Evolutionary conservation across 2,113 vertebrate species (phyloP).

Genomic region (Apodemus sylvaticus): DNA sequence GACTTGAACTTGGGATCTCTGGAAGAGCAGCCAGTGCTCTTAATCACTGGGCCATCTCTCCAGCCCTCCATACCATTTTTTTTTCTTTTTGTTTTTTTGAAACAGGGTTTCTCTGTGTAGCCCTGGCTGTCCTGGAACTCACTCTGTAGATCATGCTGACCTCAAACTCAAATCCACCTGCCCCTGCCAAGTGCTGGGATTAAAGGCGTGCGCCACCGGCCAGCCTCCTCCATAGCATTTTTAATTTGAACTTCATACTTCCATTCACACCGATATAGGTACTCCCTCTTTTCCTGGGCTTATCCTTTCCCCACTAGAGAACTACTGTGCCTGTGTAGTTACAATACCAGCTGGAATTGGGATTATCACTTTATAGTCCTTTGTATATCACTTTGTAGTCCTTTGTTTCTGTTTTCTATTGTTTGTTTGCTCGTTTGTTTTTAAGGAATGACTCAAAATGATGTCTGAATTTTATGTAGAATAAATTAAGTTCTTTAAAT

Average conservation of each 20-base stretch:
- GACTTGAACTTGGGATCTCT: too few species aligned
- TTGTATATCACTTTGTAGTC: too few species aligned
- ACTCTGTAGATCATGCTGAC: too few species aligned
- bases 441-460: neutral
- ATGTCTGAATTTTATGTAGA: neutral
- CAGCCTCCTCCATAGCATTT: neutral
- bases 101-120: too few species aligned
- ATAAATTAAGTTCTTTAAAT: neutral
- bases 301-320: neutral
- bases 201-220: too few species aligned
- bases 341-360: neutral
- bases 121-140: too few species aligned
- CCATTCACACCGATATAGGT: fast-evolving
- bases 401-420: neutral
- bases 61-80: neutral
- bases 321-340: neutral
- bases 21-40: neutral
- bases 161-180: too few species aligned
- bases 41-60: neutral
- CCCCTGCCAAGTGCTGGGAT: too few species aligned
- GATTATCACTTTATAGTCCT: neutral
- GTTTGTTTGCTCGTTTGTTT: neutral
- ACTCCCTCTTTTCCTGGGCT: neutral
- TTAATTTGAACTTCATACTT: neutral
- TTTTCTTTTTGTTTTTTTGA: too few species aligned